A percentile compares a stretch with the other conserved stretches of the same genome.
phyloP scores from a whole-genome alignment of 2,888 invertebrate species.

The Pterostichus niger region DNA sequence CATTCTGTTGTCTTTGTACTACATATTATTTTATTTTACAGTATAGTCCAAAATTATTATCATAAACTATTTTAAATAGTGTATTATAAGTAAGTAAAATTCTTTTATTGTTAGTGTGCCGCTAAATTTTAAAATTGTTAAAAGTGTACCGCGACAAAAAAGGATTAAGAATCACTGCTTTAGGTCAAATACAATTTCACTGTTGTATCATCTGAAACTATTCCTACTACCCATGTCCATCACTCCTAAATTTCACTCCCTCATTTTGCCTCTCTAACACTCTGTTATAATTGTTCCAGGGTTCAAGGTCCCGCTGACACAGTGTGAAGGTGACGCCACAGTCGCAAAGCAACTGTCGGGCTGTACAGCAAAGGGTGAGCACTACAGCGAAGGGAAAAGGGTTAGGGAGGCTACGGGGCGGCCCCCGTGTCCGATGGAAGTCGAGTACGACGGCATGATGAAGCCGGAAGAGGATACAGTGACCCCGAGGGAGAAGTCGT shows the following conservation, averaged over 20 bases:
- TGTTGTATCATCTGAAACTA: no score
- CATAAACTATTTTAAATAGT: no score
- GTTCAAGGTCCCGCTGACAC: background rate
- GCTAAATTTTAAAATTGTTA: no score
- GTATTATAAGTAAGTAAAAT: no score
- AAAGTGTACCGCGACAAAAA: no score
- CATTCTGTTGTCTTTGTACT: no score
- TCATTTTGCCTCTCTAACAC: background rate
- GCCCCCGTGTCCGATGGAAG: conserved; percentile 61
- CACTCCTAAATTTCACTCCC: background rate
- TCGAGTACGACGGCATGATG: conserved; percentile 66
- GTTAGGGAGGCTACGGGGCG: conserved; percentile 27
- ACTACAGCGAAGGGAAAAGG: background rate
- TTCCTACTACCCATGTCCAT: no score
- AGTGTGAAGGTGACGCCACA: conserved; percentile 22
- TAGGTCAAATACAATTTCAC: no score
- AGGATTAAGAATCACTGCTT: no score
- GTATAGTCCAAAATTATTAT: no score
- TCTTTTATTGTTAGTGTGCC: no score
- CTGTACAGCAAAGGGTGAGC: background rate
- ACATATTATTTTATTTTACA: no score
- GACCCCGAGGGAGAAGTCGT: conserved; percentile 58
- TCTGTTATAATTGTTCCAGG: conserved; percentile 18
- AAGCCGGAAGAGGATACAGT: conserved; percentile 64
- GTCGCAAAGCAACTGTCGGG: background rate